Evolutionary conservation across 2,113 vertebrate genomes (phyloP).

Genomic region (Gadus macrocephalus): DNA sequence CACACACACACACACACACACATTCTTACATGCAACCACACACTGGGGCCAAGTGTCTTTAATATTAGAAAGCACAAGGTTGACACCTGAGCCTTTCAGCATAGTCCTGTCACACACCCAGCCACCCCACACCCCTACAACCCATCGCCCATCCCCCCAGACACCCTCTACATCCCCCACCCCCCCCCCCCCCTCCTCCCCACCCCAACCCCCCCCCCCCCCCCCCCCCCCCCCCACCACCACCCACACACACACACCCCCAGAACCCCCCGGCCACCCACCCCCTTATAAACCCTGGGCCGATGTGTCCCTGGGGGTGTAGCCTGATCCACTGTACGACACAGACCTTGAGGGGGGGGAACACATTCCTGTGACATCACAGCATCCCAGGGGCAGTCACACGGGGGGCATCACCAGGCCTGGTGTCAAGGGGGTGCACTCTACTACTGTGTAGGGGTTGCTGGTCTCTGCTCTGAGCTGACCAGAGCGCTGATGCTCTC

Average conservation of each 20-base stretch:
- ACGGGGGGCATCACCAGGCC: constrained; percentile 56
- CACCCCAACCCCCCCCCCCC: background rate
- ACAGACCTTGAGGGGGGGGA: background rate
- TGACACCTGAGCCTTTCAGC: constrained; percentile 53
- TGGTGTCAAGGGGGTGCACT: constrained; percentile 18
- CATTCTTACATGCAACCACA: background rate
- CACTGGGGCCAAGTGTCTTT: constrained; percentile 49
- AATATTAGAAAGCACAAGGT: constrained; percentile 69
- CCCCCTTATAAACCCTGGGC: constrained; percentile 33
- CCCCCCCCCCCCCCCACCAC: background rate
- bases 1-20: background rate
- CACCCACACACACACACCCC: background rate
- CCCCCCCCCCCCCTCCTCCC: background rate
- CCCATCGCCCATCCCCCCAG: too few relatives aligned
- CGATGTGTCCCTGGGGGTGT: constrained; percentile 33
- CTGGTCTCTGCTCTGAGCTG: too few relatives aligned
- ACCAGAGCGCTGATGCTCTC: too few relatives aligned
- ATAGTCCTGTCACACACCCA: background rate
- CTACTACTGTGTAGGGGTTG: too few relatives aligned
- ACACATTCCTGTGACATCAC: constrained; percentile 54
- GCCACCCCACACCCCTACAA: background rate
- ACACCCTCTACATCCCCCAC: background rate
- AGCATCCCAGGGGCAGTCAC: constrained; percentile 59
- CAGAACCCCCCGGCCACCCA: too few relatives aligned
- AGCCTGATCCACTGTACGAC: constrained; percentile 47